These are phyloP conservation scores for Trematocara nigrifrons DNA, from an alignment of 2,113 vertebrate species.

Conservation along the genomic window DNA sequence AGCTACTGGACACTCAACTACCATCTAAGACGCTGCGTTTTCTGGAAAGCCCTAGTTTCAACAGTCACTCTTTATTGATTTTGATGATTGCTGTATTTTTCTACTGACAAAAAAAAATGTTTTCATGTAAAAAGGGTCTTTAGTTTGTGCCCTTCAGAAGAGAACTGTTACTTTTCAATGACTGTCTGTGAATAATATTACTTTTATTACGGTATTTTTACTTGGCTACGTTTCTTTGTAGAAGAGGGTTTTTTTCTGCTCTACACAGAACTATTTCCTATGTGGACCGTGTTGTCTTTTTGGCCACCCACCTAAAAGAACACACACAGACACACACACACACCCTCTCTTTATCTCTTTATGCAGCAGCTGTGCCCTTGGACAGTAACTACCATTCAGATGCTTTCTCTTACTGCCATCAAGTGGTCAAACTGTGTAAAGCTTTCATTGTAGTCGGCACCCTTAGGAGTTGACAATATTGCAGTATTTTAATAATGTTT, in stretches of 20 bases:
- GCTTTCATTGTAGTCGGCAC: neutral
- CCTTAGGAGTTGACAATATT: neutral
- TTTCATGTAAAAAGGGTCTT: neutral
- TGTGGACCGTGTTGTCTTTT: neutral
- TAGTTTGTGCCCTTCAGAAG: neutral
- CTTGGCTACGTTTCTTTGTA: neutral
- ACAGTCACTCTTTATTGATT: neutral
- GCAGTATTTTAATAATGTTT: neutral
- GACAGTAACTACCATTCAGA: neutral
- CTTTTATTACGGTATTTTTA: neutral
- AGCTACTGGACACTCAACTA: neutral
- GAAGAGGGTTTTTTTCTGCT: neutral
- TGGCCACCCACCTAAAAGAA: neutral
- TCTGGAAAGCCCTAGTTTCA: neutral
- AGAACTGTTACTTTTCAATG: neutral
- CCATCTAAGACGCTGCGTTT: neutral
- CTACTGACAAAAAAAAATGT: neutral
- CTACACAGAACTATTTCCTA: neutral
- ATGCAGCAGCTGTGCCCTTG: neutral
- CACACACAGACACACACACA: neutral
- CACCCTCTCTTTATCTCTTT: neutral
- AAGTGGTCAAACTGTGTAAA: slow-evolving; percentile 1
- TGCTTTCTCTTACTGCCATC: slow-evolving; percentile 40
- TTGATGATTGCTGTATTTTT: neutral
- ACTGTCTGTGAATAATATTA: neutral